Percentiles rank a stretch among this genome's conserved stretches.
phyloP scores from a whole-genome alignment of 2,113 vertebrate species.

The Pundamilia nyererei region DNA sequence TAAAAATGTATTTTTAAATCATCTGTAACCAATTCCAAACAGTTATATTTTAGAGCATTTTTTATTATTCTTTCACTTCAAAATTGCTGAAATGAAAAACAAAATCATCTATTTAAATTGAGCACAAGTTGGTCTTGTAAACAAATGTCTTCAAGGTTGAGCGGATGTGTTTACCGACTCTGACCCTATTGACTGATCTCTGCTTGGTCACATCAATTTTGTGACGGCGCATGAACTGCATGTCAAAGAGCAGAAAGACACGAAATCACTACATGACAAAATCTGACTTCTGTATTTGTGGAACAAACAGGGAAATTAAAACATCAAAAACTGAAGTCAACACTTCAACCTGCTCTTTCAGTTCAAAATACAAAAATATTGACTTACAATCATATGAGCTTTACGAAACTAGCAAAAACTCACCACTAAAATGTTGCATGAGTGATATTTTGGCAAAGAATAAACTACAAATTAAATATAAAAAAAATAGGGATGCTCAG shows the following conservation, averaged over 20 bases:
- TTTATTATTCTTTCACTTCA: background rate
- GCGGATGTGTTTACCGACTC: background rate
- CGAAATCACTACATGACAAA: background rate
- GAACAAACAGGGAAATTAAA: background rate
- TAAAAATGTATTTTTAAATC: background rate
- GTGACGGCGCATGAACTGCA: background rate
- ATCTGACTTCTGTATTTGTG: background rate
- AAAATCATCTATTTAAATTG: background rate
- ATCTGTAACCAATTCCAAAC: background rate
- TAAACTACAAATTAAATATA: background rate
- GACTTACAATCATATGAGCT: background rate
- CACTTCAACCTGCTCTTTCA: background rate
- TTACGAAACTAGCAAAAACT: background rate
- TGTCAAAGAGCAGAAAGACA: background rate
- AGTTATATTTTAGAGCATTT: background rate
- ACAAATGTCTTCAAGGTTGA: background rate
- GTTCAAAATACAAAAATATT: background rate
- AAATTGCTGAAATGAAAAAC: background rate
- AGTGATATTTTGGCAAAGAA: background rate
- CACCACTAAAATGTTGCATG: background rate
- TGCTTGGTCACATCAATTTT: background rate
- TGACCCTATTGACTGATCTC: background rate
- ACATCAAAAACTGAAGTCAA: background rate
- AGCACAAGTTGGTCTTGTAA: background rate
- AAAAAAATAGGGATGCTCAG: background rate